A percentile compares a stretch with the other conserved stretches of the same genome.
These are phyloP conservation scores for Cephonodes hylas DNA, from an alignment of 2,888 invertebrate species.

Conservation along the genomic window DNA sequence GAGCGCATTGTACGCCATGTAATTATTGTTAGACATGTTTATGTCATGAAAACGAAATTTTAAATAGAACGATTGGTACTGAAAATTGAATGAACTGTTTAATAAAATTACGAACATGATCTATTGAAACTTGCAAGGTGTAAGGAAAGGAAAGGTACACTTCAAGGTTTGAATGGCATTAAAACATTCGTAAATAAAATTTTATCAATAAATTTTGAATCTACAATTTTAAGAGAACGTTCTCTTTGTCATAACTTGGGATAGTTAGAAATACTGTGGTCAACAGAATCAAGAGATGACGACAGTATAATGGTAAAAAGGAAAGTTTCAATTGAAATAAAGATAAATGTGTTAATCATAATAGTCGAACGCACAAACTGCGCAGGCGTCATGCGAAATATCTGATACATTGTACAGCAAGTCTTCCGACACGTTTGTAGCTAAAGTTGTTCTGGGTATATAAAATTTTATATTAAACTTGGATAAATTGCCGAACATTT, in stretches of 20 bases:
- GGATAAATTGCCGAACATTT: background rate
- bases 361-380: background rate
- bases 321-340: background rate
- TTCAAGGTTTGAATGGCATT: too few relatives aligned
- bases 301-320: background rate
- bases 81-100: too few relatives aligned
- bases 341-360: background rate
- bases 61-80: too few relatives aligned
- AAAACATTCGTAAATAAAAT: too few relatives aligned
- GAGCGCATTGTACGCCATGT: background rate
- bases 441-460: background rate
- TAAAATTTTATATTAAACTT: background rate
- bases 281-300: background rate
- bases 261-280: background rate
- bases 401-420: background rate
- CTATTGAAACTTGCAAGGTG: too few relatives aligned
- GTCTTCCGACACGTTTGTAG: background rate
- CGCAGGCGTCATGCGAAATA: background rate
- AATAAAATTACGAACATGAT: too few relatives aligned
- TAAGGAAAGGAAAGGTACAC: too few relatives aligned
- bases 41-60: background rate
- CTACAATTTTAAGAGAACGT: too few relatives aligned
- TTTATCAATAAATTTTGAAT: too few relatives aligned
- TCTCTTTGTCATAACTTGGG: too few relatives aligned
- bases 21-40: background rate